Base-by-base conservation (phyloP, 2,113 vertebrate genomes). In the Myodes glareolus region DNA sequence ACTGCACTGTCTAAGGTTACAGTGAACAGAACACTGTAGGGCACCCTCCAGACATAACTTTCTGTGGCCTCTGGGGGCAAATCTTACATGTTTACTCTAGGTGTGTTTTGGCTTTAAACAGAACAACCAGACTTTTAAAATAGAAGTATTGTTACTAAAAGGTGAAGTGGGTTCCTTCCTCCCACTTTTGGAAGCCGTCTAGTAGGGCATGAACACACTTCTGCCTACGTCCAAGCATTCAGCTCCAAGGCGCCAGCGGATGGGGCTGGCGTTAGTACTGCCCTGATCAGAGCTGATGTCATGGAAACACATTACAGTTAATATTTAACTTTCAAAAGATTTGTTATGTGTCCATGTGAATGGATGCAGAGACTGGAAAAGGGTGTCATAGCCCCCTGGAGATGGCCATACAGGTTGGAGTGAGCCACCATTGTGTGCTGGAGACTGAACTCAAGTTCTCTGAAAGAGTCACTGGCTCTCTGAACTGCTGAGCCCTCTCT, bases 211-310 rank as follows among this genome's bases (percentile, higher is more conserved):
- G 19, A 58, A 76, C 65, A 36, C 14, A n/a, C 93, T 95, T 82
- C 31, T 91, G 81, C 90, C 25, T 2, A 17, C 90, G 95, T 97
- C 98, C 91, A 98, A 87, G 76, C 94, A 36, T 10, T 10, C 11
- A 73, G 27, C 29, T 92, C 96, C 81, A 80, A 97, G 98, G 95
- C 95, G 92, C 94, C 93, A 73, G 39, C 86, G 29, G 55, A 80
- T 21, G 61, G 92, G 84, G 42, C 85, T 58, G 70, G 2, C 16
- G 47, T 52, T 81, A 55, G 47, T 92, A 31, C 61, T 19, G 39
- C 23, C n/a, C 36, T 29, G 14, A 3, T 45, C 39, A 85, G 29
- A 58, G 58, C 58, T 1, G 14, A 7, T 65, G 72, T 39, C 72
- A 50, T 7, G 23, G 55, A 16, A 94, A 61, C 33, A 14, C 61